Base-by-base conservation (phyloP, 2,797 vertebrate species). In the Tolypeutes matacus region DNA sequence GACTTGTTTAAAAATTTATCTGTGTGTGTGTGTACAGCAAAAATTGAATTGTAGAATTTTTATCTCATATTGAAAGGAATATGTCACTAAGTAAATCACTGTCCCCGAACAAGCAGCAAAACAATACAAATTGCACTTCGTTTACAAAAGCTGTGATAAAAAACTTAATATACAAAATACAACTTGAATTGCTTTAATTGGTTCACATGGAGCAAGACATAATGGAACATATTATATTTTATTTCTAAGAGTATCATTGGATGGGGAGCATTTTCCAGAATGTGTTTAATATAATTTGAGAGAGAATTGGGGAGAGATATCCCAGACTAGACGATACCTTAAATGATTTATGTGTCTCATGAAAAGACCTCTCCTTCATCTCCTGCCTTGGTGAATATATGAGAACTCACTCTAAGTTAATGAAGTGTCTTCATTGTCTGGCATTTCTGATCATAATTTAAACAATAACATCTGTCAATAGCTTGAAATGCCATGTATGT, bases 361-460 rank as follows among this genome's bases (percentile, higher is more conserved):
- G 81, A 29, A 75, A 86, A 94, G 15, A 34, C 2, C 18, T 90
- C 83, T 2, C n/a, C 7, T 73, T 77, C 77, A 67, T 76, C 39
- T 4, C 1, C 1, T 0, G 51, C 13, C 25, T 91, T 31, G 31
- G 18, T 23, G 78, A 93, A 88, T 75, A 64, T 42, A 34, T 42
- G 31, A 62, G 25, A 65, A 29, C 17, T 93, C 9, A 70, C 60
- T 90, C 15, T 85, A 73, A 85, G 53, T 88, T 56, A 53, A 34
- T 60, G 10, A 75, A 64, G 3, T 75, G 4, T 56, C 7, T 73
- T 3, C 4, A n/a, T 73, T 76, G 92, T 77, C 56, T 49, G 9
- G 2, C 13, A 88, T 58, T 78, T 94, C 46, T 84, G 80, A 81
- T 13, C 76, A 85, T 88, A 65, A 76, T 80, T 94, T 89, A 51